Base-by-base conservation (phyloP, 1,140 invertebrate genomes). In the Euura saliciscinereae region DNA sequence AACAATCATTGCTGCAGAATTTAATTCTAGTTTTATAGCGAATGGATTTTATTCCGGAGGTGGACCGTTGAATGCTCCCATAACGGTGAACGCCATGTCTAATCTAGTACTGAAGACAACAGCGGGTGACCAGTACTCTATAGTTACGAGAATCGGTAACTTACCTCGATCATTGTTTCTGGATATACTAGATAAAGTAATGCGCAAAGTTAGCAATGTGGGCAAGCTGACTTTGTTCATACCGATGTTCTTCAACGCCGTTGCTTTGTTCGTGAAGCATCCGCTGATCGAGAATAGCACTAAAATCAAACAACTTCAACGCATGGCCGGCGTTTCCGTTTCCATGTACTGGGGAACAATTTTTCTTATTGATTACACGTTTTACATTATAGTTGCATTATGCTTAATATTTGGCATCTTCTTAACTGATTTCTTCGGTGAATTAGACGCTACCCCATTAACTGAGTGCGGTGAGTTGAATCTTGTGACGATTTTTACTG, bases 221-320 rank as follows among this genome's bases (percentile, higher is more conserved):
- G 42, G 2, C 2, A 59, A n/a, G 5, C 10, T 10, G 2, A 67
- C 10, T 67, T 43, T 67, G 8, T 82, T 86, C 28, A 77, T 78
- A 8, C 70, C 71, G 5, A 78, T 85, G 2, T 78, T 85, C 44
- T 85, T 78, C 43, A 71, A 79, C 0, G 77, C 78, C 45, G 13
- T 78, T 0, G 78, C 81, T 1, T 67, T 85, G 7, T 86, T 84
- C 2, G 72, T 80, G 0, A 51, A 79, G 5, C 84, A 84, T 75
- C 88, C 92, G 0, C 75, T 87, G 3, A 77, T 77, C 59, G 85
- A 86, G 71, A 77, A 71, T 4, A 45, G 72, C 2, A 90, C 90
- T 76, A 89, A 89, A 28, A 69, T 85, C 2, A 93, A 93, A 78
- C 92, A 93, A 74, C 82, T 94, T 8, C 92, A 94, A 83, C 89